phyloP scores from a whole-genome alignment of 2,888 invertebrate species.

The Antitype chi region DNA sequence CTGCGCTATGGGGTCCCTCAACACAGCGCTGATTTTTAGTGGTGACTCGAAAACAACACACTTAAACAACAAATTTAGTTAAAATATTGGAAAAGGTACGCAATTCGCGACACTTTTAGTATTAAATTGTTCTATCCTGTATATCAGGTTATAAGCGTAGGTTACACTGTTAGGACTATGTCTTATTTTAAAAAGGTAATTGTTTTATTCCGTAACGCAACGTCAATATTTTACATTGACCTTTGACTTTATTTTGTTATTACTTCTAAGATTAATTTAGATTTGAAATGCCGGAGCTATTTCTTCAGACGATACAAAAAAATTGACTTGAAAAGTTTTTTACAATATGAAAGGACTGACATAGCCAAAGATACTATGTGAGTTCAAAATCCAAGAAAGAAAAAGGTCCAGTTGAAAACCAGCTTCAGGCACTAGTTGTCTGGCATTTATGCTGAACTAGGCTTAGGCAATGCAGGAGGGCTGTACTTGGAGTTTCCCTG shows the following conservation, averaged over 20 bases:
- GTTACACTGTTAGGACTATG: no score
- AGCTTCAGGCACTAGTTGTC: neutral
- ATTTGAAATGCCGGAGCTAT: neutral
- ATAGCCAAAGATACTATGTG: neutral
- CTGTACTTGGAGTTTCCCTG: no score
- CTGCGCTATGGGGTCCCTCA: no score
- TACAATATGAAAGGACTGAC: neutral
- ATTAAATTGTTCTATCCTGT: no score
- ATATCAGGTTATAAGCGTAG: no score
- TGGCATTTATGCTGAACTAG: neutral
- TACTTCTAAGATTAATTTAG: neutral
- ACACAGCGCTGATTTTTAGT: no score
- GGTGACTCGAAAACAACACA: no score
- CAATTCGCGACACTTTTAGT: neutral
- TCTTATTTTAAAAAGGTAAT: neutral
- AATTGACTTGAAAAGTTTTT: neutral
- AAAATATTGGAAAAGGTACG: neutral
- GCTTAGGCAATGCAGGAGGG: no score
- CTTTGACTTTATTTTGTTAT: neutral
- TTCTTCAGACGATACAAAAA: neutral
- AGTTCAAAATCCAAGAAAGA: neutral
- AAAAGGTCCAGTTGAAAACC: neutral
- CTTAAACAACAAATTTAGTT: no score
- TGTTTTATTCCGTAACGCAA: neutral
- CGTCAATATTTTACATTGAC: neutral